These are phyloP conservation scores for Noctua janthina DNA, from an alignment of 2,888 invertebrate genomes.

Conservation along the genomic window DNA sequence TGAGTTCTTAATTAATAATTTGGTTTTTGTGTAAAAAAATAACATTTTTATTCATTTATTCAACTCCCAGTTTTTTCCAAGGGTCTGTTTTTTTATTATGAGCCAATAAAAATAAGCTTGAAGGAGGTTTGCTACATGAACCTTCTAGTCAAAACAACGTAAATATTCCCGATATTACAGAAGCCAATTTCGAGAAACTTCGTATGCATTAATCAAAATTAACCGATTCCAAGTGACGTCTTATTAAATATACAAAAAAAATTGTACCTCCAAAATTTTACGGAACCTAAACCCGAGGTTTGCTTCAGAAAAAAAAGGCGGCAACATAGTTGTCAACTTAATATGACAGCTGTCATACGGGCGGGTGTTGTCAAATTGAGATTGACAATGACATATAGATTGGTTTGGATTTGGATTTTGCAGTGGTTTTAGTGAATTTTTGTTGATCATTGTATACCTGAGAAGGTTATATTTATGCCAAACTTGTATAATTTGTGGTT, in stretches of 20 bases:
- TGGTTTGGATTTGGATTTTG: conserved; percentile 70
- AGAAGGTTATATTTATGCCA: conserved; percentile 7
- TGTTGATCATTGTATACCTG: conserved; percentile 69
- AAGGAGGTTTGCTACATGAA: too few species aligned
- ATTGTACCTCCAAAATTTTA: neutral
- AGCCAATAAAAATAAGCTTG: too few species aligned
- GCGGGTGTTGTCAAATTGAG: conserved; percentile 82
- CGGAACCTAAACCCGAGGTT: neutral
- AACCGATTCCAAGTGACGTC: conserved; percentile 9
- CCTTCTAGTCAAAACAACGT: too few species aligned
- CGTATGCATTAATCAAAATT: conserved; percentile 7
- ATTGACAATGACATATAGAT: conserved; percentile 75
- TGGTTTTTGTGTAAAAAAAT: too few species aligned
- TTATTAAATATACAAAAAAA: conserved; percentile 7
- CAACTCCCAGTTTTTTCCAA: too few species aligned
- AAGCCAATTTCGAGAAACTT: neutral
- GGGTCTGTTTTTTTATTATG: too few species aligned
- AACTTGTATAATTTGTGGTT: neutral
- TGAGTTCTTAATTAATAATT: too few species aligned
- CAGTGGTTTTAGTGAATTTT: conserved; percentile 56
- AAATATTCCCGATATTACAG: neutral
- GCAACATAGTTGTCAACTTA: conserved; percentile 83
- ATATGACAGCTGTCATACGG: conserved; percentile 88
- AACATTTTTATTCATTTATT: too few species aligned
- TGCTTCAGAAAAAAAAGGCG: conserved; percentile 69